Conservation (phyloP, 2,797 vertebrate genomes). For the Phrynocephalus forsythii region DNA sequence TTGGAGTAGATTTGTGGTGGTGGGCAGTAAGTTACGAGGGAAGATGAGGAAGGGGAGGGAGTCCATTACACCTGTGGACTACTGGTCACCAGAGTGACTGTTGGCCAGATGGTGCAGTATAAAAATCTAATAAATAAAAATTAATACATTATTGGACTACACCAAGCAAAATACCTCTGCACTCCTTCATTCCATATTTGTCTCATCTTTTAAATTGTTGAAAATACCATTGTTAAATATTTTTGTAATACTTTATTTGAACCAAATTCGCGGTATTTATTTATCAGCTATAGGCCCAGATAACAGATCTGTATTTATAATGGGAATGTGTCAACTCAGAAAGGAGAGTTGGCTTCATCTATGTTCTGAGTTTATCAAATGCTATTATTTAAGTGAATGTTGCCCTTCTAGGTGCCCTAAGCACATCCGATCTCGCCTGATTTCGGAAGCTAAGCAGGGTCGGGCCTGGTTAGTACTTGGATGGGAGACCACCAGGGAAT, state of each 20-base stretch:
- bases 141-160: no score
- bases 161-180: neutral
- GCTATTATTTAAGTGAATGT: neutral
- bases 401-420: no score
- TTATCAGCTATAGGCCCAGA: neutral
- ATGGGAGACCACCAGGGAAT: no score
- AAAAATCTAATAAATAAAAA: no score
- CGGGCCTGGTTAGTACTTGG: no score
- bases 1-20: no score
- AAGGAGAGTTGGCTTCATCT: neutral
- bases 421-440: no score
- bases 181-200: neutral
- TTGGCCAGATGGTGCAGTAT: no score
- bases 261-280: neutral
- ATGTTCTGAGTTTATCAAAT: neutral
- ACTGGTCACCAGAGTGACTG: neutral
- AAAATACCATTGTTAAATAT: neutral
- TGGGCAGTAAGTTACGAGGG: neutral
- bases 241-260: neutral
- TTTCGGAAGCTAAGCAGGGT: no score
- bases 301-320: neutral
- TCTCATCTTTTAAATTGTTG: neutral
- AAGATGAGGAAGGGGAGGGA: neutral
- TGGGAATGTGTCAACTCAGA: neutral
- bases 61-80: neutral